Evolutionary conservation across 64 coral and sea anemone genomes (phyloP), one percentile per base, ranked within the genome.

Genomic region (Hydrozoanthus tunicans): DNA sequence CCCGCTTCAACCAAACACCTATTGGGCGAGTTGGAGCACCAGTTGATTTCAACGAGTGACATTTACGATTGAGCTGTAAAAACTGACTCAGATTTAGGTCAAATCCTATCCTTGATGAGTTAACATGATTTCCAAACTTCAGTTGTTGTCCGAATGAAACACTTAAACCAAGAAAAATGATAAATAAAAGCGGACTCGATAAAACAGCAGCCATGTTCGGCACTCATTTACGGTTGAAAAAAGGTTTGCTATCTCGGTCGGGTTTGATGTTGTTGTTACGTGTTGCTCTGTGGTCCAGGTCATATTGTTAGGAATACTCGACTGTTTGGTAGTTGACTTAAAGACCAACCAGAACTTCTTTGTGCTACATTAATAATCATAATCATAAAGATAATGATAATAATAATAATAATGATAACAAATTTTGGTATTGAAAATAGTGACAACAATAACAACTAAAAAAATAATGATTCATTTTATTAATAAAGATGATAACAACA

Each of bases 261-360:
- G 85, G 13, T 73, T 89, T 23, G 43, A 20, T 60, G 89, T 32
- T 66, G 89, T 79, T 32, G 64, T 63, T n/a, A 69, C 58, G 55
- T 62, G 14, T 9, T 90, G 58, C 12, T 90, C 53, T 60, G 64
- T 73, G 23, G 73, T 53, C 89, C 89, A 90, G 13, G 72, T 90
- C 89, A 79, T 90, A 79, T 90, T 90, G 71, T 56, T 73, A 9
- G 86, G 61, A 32, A 90, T 58, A 63, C 62, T 90, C 9, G 72
- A 77, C n/a, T 77, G 58, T 64, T 79, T 90, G 1, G 89, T 67
- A 11, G 14, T 74, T 59, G n/a, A 78, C 53, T 90, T 90, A 58
- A 90, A 90, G 12, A 79, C 89, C 14, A 73, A 79, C 89, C 73
- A 90, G 75, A 90, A 90, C 13, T 79, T 77, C 53, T 90, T 90